phyloP scores from a whole-genome alignment of 2,113 vertebrate genomes.

The Onychostruthus taczanowskii region DNA sequence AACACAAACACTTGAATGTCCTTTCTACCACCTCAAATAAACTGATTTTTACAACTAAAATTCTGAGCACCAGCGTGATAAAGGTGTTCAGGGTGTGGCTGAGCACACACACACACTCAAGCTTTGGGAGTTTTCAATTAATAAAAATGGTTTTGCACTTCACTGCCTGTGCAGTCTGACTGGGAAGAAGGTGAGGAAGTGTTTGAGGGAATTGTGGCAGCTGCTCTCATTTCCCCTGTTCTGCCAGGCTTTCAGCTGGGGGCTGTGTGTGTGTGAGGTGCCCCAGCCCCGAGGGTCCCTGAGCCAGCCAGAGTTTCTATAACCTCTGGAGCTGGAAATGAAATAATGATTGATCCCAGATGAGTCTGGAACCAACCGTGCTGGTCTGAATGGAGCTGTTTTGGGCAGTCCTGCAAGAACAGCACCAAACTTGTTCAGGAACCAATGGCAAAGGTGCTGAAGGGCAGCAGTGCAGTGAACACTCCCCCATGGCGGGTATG shows the following conservation, averaged over 20 bases:
- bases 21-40: neutral
- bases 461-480: neutral
- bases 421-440: neutral
- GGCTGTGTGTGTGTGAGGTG: fast-evolving
- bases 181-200: neutral
- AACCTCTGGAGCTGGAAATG: neutral
- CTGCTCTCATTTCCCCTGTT: neutral
- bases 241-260: neutral
- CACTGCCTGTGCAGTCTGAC: neutral
- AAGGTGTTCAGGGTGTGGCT: neutral
- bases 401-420: neutral
- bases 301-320: neutral
- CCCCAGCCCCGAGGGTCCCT: neutral
- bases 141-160: neutral
- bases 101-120: fast-evolving
- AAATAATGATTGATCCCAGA: neutral
- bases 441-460: neutral
- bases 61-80: neutral
- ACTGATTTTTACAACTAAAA: neutral
- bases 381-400: neutral
- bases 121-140: neutral
- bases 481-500: fast-evolving
- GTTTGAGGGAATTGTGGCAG: neutral
- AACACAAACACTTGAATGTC: neutral
- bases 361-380: neutral